phyloP scores from a whole-genome alignment of 2,888 invertebrate genomes.

The Apamea monoglypha region DNA sequence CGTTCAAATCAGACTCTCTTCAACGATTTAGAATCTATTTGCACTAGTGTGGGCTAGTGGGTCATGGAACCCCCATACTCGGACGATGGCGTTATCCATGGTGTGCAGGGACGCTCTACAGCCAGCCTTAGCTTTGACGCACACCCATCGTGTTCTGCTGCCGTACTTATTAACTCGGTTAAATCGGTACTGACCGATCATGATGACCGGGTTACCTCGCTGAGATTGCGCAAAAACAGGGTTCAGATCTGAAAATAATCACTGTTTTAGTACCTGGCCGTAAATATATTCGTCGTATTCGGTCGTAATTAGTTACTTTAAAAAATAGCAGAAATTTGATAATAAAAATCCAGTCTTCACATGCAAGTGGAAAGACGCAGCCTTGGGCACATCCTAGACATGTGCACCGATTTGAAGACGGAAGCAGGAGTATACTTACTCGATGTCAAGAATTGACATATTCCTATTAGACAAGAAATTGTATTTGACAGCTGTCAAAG shows the following conservation, averaged over 20 bases:
- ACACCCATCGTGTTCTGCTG: conserved; percentile 86
- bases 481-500: background rate
- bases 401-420: background rate
- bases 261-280: conserved; percentile 63
- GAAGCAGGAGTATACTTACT: background rate
- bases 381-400: no score
- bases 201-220: conserved; percentile 87
- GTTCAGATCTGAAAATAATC: conserved; percentile 83
- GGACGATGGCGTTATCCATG: conserved; percentile 87
- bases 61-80: conserved; percentile 88
- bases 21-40: conserved; percentile 78
- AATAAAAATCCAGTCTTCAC: background rate
- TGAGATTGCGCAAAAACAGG: conserved; percentile 87
- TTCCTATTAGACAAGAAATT: background rate
- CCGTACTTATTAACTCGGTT: conserved; percentile 88
- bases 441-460: background rate
- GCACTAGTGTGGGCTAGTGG: conserved; percentile 86
- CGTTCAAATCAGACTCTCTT: conserved; percentile 1
- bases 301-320: background rate
- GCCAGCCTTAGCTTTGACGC: conserved; percentile 87
- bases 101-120: conserved; percentile 87
- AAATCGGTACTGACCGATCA: conserved; percentile 88
- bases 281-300: background rate
- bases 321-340: background rate
- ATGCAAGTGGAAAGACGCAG: background rate